Conservation (phyloP, 1,140 invertebrate genomes). For the Asbolus verrucosus region DNA sequence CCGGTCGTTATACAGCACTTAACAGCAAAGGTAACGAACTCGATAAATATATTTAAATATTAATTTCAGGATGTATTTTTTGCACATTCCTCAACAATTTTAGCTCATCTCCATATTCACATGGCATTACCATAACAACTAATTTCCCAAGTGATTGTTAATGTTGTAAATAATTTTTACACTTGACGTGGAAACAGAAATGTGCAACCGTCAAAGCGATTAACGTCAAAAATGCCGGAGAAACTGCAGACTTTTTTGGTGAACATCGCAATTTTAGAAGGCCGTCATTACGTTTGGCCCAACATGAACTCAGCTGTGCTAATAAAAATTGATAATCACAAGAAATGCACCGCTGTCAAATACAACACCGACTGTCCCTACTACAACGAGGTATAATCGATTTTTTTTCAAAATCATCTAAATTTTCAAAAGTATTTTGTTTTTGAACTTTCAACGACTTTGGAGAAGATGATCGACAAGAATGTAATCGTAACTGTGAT, state of each 20-base stretch:
- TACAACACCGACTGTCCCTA: conserved; percentile 70
- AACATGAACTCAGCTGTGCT: conserved; percentile 70
- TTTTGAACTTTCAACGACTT: conserved; percentile 73
- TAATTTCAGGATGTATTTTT: conserved; percentile 12
- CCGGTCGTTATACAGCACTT: background rate
- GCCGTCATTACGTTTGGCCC: conserved; percentile 66
- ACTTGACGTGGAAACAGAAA: background rate
- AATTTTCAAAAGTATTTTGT: conserved; percentile 75
- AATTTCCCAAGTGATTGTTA: conserved; percentile 1
- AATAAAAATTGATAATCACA: conserved; percentile 69
- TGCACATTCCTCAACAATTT: conserved; percentile 8
- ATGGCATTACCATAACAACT: conserved; percentile 19
- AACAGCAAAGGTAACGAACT: conserved; percentile 18
- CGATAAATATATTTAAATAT: conserved; percentile 7
- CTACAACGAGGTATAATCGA: conserved; percentile 75
- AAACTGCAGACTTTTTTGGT: conserved; percentile 61
- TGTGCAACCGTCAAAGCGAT: background rate
- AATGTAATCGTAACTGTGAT: conserved; percentile 64
- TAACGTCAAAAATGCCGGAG: conserved; percentile 37
- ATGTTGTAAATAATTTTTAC: conserved; percentile 27
- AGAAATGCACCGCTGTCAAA: conserved; percentile 67
- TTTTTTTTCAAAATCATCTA: too few relatives aligned
- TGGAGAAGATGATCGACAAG: conserved; percentile 65
- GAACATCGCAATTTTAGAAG: conserved; percentile 69
- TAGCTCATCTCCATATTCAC: conserved; percentile 22